A percentile compares a stretch with the other conserved stretches of the same genome.
These are phyloP conservation scores for Chauna torquata DNA, from an alignment of 2,113 vertebrate genomes.

Conservation along the genomic window DNA sequence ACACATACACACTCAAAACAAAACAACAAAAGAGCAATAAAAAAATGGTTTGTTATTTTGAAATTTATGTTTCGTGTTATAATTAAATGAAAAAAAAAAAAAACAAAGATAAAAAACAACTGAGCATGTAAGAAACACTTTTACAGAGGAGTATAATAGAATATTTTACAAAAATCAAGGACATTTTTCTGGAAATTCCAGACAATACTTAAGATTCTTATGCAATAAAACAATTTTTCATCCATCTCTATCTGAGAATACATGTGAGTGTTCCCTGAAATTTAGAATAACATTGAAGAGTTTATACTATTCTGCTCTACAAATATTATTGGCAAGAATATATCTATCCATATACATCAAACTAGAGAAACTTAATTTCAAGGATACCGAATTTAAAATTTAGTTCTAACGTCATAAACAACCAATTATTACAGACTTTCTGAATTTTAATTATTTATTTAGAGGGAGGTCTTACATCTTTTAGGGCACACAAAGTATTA, in stretches of 20 bases:
- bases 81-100: background rate
- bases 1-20: no score
- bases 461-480: background rate
- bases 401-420: background rate
- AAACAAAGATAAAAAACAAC: fast-evolving
- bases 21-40: background rate
- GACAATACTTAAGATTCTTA: background rate
- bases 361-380: background rate
- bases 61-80: background rate
- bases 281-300: fast-evolving
- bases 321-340: background rate
- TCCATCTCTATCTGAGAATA: background rate
- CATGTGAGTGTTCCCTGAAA: background rate
- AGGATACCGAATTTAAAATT: fast-evolving
- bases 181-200: background rate
- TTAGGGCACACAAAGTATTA: background rate
- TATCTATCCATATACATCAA: background rate
- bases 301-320: background rate
- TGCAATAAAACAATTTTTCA: background rate
- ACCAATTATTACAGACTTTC: background rate
- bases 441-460: background rate
- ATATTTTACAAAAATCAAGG: fast-evolving
- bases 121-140: background rate
- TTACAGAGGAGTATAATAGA: background rate
- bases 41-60: background rate